Evolutionary conservation across 2,888 invertebrate genomes (phyloP), one percentile per base, ranked within the genome.

Genomic region (Thumatha senex): DNA sequence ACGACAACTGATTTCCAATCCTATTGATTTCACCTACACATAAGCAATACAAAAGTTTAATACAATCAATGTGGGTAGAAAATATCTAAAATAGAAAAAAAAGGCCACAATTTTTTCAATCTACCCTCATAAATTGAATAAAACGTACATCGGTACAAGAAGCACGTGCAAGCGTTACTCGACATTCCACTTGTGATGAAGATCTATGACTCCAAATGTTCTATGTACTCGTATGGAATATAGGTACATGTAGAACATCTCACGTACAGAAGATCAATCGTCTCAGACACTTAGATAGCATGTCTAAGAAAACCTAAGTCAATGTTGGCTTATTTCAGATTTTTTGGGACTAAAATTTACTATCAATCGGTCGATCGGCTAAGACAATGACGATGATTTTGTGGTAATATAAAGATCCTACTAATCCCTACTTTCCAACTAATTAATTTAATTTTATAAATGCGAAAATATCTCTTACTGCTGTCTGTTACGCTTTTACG

Each of bases 131-230:
- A 39, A 15, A 29, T 8, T 1, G 13, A 29, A 44, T 11, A 44
- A 11, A 35, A 39, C n/a, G n/a, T 12, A 29, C 13, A 11, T 35
- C 15, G 1, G 13, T 11, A 35, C 29, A 34, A 8, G 18, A 9
- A 24, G 34, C 33, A 43, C 43, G 43, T 24, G 9, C 12, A 3
- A 10, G 8, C 13, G 18, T 29, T 24, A 35, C 11, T 13, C 13
- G 18, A 4, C 10, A 18, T 34, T 12, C n/a, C n/a, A 12, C 10
- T 24, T 43, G 42, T 33, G 43, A 43, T 13, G 34, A 12, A 34
- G 18, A 43, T 43, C 24, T 24, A 43, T 34, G 34, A 43, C 18
- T 35, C 4, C 11, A 34, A 40, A n/a, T 43, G 34, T 43, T 33
- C 15, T 12, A n/a, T 18, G 18, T 39, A 24, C 10, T 18, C 7